Conservation (phyloP, 2,888 invertebrate genomes). For the Erannis defoliaria region DNA sequence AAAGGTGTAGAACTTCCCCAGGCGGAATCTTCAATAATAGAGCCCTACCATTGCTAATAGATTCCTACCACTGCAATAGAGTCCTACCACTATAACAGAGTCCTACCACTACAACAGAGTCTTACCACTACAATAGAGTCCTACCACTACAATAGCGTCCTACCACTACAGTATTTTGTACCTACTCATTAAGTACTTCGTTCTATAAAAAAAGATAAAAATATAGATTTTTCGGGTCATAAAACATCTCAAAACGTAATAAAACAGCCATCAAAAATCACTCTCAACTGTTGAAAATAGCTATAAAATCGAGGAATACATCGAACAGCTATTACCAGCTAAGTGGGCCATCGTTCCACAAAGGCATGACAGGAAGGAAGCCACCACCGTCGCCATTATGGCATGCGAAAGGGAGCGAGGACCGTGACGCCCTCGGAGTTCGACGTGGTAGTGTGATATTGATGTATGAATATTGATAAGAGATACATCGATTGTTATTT, state of each 20-base stretch:
- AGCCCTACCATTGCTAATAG: no score
- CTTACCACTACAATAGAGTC: no score
- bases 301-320: slow-evolving; percentile 17
- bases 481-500: background rate
- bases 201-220: background rate
- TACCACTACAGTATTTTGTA: no score
- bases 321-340: slow-evolving; percentile 20
- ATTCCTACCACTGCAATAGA: no score
- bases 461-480: slow-evolving; percentile 14
- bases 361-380: slow-evolving; percentile 19
- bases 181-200: no score
- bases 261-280: slow-evolving; percentile 1
- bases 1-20: no score
- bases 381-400: slow-evolving; percentile 1
- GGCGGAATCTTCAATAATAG: no score
- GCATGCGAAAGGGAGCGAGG: background rate
- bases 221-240: background rate
- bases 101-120: no score
- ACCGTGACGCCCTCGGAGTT: slow-evolving; percentile 15
- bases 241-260: background rate
- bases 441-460: slow-evolving; percentile 1
- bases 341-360: slow-evolving; percentile 10
- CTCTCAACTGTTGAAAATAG: slow-evolving; percentile 9
- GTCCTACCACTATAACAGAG: no score
- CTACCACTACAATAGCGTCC: no score